These are phyloP conservation scores for Helicoverpa armigera DNA, from an alignment of 1,140 invertebrate genomes.

Conservation along the genomic window DNA sequence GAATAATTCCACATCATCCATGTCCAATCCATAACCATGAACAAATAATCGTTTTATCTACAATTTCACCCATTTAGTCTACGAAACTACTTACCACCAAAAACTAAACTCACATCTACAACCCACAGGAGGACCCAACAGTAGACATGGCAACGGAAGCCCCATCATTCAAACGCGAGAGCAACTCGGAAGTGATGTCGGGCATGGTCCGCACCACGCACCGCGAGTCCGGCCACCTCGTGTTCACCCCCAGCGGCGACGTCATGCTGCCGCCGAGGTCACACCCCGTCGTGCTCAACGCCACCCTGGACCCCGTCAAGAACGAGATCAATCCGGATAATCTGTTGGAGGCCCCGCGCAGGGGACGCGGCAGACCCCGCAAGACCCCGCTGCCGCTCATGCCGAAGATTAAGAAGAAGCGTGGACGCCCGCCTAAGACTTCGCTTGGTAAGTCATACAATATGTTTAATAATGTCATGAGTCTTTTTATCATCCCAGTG, in stretches of 20 bases:
- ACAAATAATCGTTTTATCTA: too few relatives aligned
- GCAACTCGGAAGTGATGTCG: constrained; percentile 80
- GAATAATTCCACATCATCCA: too few relatives aligned
- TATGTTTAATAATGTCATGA: neutral
- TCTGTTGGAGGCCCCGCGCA: constrained; percentile 70
- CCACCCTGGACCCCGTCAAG: constrained; percentile 61
- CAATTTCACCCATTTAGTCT: too few relatives aligned
- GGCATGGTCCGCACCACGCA: constrained; percentile 84
- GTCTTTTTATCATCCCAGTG: too few relatives aligned
- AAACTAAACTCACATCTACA: neutral
- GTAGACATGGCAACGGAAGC: constrained; percentile 74
- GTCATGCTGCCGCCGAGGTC: constrained; percentile 78
- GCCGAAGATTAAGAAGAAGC: constrained; percentile 83
- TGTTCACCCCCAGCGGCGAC: constrained; percentile 83
- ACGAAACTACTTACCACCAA: neutral
- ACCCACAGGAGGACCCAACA: constrained; percentile 76
- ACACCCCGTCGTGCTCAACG: constrained; percentile 62
- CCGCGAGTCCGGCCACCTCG: constrained; percentile 81
- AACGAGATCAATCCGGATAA: constrained; percentile 60
- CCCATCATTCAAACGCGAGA: constrained; percentile 69
- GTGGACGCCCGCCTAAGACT: constrained; percentile 83
- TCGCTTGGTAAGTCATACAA: constrained; percentile 67
- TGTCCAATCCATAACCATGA: too few relatives aligned
- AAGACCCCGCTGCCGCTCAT: constrained; percentile 82
- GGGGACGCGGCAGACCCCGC: constrained; percentile 77